Base-by-base conservation (phyloP, 2,113 vertebrate species). In the Rhadina sibilatrix region DNA sequence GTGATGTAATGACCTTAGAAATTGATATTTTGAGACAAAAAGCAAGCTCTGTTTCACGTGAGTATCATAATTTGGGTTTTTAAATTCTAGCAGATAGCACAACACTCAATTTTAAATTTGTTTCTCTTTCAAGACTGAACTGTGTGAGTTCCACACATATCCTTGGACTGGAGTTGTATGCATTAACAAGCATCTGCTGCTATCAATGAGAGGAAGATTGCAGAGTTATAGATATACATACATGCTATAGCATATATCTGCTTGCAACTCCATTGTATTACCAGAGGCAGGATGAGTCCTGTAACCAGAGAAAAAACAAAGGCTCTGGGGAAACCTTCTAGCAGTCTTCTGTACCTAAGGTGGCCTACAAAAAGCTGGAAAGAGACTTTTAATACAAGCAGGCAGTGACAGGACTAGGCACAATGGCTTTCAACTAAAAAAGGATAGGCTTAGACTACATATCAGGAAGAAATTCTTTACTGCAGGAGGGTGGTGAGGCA, bases 381-480 rank as follows among this genome's bases (percentile, higher is more conserved):
- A 25, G 13, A 42, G 33, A 28, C 9, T n/a, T 74, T 11, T 30
- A 38, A 30, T 21, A 46, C 0, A 0, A 12, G 9, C 9, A 66
- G 52, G 9, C 19, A 28, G 38, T 30, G 20, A 30, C 24, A 75
- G 38, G 30, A 30, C 15, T 30, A 38, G 69, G 28, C 2, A 2
- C 18, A 64, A 35, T 64, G 42, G 12, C 28, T 74, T 75, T 75
- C 40, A 52, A 15, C 11, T 38, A 14, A 12, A 68, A 53, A 33
- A 30, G 6, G 10, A 25, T 7, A 17, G 27, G 7, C 21, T 66
- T 52, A 25, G 7, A 25, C 38, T n/a, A n/a, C 16, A 7, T 46
- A n/a, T 30, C 60, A 12, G 78, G 24, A 60, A 66, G 24, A 53
- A 74, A 46, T 59, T 59, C 7, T 44, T 66, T 38, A 28, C 27